Conservation (phyloP, 1,140 invertebrate genomes). For the Halictus rubicundus region DNA sequence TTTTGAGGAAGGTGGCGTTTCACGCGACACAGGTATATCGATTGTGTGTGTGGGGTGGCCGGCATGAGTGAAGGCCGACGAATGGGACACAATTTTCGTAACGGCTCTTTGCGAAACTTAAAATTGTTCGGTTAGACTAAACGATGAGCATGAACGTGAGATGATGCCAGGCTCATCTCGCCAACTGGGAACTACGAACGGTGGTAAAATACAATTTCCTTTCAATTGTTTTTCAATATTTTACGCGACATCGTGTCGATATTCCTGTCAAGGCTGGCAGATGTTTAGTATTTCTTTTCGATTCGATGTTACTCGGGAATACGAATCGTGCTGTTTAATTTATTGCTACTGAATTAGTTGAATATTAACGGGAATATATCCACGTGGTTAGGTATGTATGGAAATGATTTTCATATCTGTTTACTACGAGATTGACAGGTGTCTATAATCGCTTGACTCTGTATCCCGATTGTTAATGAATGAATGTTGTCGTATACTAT, state of each 20-base stretch:
- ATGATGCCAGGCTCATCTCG: constrained; percentile 78
- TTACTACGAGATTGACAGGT: constrained; percentile 49
- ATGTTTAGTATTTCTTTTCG: constrained; percentile 63
- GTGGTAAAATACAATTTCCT: constrained; percentile 64
- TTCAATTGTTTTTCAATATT: constrained; percentile 35
- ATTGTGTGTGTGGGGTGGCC: constrained; percentile 73
- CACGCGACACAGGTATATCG: constrained; percentile 65
- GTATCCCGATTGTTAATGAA: constrained; percentile 10
- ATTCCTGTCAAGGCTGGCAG: constrained; percentile 65
- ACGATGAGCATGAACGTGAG: constrained; percentile 72
- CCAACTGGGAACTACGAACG: constrained; percentile 74
- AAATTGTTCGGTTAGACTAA: constrained; percentile 57
- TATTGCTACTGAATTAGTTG: constrained; percentile 24
- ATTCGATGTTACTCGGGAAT: constrained; percentile 22
- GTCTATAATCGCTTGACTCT: constrained; percentile 34
- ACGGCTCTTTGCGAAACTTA: constrained; percentile 69
- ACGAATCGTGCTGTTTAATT: constrained; percentile 5
- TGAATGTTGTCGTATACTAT: constrained; percentile 10
- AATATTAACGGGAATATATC: constrained; percentile 25
- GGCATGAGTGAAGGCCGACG: constrained; percentile 71
- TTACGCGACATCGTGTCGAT: constrained; percentile 14
- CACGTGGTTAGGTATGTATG: constrained; percentile 41
- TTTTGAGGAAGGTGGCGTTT: constrained; percentile 58
- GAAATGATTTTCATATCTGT: constrained; percentile 47
- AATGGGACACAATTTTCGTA: constrained; percentile 73